These are phyloP conservation scores for Osmerus mordax DNA, from an alignment of 2,113 vertebrate genomes.

Conservation along the genomic window DNA sequence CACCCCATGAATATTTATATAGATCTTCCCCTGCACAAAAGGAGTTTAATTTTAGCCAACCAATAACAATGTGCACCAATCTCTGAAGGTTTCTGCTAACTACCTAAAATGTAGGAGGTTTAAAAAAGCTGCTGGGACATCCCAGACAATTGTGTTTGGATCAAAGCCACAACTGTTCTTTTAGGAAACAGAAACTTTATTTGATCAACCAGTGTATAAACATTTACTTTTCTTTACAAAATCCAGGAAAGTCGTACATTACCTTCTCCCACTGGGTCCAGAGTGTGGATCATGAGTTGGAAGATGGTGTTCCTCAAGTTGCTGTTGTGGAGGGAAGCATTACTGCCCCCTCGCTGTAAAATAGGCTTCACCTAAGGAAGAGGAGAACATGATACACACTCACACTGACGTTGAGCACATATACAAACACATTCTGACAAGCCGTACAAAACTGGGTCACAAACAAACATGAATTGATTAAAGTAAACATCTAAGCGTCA, in stretches of 20 bases:
- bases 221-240: too few species aligned
- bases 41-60: too few species aligned
- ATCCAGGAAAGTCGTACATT: conserved; percentile 37
- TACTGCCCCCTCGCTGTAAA: conserved; percentile 81
- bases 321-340: conserved; percentile 82
- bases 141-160: too few species aligned
- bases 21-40: too few species aligned
- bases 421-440: background rate
- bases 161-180: too few species aligned
- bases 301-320: conserved; percentile 82
- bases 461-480: background rate
- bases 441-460: background rate
- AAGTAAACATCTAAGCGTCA: background rate
- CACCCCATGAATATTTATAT: too few species aligned
- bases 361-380: conserved; percentile 65
- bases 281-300: conserved; percentile 87
- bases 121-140: too few species aligned
- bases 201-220: too few species aligned
- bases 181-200: too few species aligned
- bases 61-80: too few species aligned
- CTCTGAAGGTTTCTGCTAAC: too few species aligned
- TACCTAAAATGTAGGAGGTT: too few species aligned
- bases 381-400: conserved; percentile 3
- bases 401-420: conserved; percentile 1
- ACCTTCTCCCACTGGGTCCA: conserved; percentile 88